These are phyloP conservation scores for Sylvilagus bachmani DNA, from an alignment of 2,113 vertebrate genomes.

Conservation along the genomic window DNA sequence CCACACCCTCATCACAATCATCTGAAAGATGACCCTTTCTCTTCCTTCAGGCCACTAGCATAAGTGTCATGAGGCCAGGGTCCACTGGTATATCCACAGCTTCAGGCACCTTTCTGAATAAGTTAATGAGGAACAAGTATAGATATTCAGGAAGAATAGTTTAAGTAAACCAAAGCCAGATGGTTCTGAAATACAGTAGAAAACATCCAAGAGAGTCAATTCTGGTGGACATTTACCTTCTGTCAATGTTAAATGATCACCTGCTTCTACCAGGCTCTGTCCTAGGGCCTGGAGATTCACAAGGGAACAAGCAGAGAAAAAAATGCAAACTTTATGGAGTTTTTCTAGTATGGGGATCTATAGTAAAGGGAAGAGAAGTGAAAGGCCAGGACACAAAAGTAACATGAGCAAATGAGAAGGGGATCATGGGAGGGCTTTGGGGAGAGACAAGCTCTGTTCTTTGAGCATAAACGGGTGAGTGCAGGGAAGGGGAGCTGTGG, in stretches of 20 bases:
- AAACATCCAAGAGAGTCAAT: neutral
- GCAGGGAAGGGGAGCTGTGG: rapidly evolving
- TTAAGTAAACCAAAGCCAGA: neutral
- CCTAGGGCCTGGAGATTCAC: neutral
- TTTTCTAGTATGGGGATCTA: neutral
- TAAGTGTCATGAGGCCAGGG: neutral
- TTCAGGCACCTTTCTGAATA: neutral
- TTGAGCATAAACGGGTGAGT: neutral
- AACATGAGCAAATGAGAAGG: neutral
- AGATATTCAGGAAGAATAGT: neutral
- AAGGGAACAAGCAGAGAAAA: neutral
- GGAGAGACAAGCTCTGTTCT: neutral
- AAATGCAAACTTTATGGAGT: neutral
- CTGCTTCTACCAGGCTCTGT: neutral
- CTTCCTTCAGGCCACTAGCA: neutral
- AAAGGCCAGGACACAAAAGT: neutral
- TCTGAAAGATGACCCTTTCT: neutral
- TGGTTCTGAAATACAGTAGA: neutral
- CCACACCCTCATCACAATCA: neutral
- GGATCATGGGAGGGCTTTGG: neutral
- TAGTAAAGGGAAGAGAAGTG: neutral
- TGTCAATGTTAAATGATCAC: neutral
- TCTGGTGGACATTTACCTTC: neutral
- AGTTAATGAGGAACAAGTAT: neutral
- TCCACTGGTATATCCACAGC: neutral